Conservation (phyloP, 2,797 vertebrate genomes). For the Cottoperca gobio region DNA sequence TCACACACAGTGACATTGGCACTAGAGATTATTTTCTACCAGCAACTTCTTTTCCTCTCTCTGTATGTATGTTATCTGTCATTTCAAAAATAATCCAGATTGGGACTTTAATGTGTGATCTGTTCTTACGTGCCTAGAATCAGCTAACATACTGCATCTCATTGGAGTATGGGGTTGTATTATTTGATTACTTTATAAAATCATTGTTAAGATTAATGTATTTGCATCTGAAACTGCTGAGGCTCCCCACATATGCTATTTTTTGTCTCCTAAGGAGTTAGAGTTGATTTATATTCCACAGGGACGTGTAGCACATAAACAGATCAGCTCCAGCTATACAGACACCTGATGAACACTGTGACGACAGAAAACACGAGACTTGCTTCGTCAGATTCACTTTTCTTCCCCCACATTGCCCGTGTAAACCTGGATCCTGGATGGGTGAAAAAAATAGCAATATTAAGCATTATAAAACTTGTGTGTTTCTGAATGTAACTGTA, state of each 20-base stretch:
- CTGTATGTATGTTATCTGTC: slow-evolving; percentile 15
- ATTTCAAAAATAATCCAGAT: slow-evolving; percentile 44
- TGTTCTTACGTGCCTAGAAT: slow-evolving; percentile 76
- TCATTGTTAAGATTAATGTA: slow-evolving; percentile 16
- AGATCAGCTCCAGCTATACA: slow-evolving; percentile 17
- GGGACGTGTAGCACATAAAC: slow-evolving; percentile 16
- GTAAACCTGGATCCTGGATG: not conserved
- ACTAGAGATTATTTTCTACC: slow-evolving; percentile 34
- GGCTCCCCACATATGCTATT: not conserved
- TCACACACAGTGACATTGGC: not conserved
- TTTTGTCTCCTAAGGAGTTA: slow-evolving; percentile 14
- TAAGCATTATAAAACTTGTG: not conserved
- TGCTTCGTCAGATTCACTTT: not conserved
- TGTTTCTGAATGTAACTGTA: slow-evolving; percentile 55
- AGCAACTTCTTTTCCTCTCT: not conserved
- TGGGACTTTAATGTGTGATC: slow-evolving; percentile 66
- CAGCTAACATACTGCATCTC: slow-evolving; percentile 48
- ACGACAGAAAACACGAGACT: slow-evolving; percentile 8
- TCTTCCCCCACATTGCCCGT: not conserved
- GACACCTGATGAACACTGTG: slow-evolving; percentile 36
- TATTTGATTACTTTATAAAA: slow-evolving; percentile 27
- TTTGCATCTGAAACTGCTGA: slow-evolving; percentile 29
- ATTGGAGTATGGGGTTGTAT: slow-evolving; percentile 31
- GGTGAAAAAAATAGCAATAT: slow-evolving; percentile 43
- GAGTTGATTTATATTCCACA: not conserved